phyloP scores from a whole-genome alignment of 2,888 invertebrate species.

The Mimas tiliae region DNA sequence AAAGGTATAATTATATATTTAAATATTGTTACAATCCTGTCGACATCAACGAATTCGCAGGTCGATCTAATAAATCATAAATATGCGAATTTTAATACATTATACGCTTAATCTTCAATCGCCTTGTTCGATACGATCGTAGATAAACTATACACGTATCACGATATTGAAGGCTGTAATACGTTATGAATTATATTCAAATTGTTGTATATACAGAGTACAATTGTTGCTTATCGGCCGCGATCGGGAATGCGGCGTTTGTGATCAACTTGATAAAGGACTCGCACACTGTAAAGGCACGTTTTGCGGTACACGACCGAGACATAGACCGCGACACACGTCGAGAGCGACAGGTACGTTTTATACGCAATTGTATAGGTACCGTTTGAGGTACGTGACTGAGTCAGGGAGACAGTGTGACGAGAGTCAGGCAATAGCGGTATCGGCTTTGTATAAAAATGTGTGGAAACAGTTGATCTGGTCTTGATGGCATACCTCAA shows the following conservation, averaged over 20 bases:
- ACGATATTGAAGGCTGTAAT: slow-evolving; percentile 38
- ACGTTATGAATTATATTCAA: slow-evolving; percentile 47
- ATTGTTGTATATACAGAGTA: slow-evolving; percentile 50
- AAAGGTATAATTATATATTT: too few species aligned
- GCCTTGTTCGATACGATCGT: slow-evolving; percentile 34
- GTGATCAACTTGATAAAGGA: slow-evolving; percentile 68
- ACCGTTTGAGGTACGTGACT: too few species aligned
- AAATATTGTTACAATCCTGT: too few species aligned
- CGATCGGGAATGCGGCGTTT: slow-evolving; percentile 68
- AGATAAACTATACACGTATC: slow-evolving; percentile 35
- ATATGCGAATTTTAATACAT: slow-evolving; percentile 21
- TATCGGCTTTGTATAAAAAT: too few species aligned
- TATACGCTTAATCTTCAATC: slow-evolving; percentile 18
- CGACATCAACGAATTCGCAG: neutral
- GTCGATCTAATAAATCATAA: slow-evolving; percentile 1
- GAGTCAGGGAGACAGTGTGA: too few species aligned
- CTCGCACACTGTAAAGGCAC: neutral
- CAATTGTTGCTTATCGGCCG: slow-evolving; percentile 44
- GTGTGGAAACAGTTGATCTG: too few species aligned
- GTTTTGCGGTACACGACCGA: too few species aligned
- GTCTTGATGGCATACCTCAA: too few species aligned
- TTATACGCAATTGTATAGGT: too few species aligned
- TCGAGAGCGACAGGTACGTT: too few species aligned
- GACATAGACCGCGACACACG: too few species aligned
- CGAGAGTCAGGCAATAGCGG: too few species aligned